Percentiles rank a stretch among this genome's conserved stretches.
Evolutionary conservation across 2,797 vertebrate genomes (phyloP).

Genomic region (Lerista edwardsae): DNA sequence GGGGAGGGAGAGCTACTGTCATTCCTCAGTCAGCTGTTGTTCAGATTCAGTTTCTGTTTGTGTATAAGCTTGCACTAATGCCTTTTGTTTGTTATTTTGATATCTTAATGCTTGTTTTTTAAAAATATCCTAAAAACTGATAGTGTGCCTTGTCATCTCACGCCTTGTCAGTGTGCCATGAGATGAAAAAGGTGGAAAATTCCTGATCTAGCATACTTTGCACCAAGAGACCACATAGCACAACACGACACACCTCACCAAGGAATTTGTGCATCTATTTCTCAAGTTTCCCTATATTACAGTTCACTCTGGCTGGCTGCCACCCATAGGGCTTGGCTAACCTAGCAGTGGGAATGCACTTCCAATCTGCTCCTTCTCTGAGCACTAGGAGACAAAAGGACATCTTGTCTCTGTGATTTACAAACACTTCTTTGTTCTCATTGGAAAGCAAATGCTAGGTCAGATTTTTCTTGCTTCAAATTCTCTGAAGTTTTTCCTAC

Average conservation of each 20-base stretch:
- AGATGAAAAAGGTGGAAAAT: too few species aligned
- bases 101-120: too few species aligned
- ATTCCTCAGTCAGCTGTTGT: too few species aligned
- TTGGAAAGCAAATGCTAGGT: background rate
- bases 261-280: background rate
- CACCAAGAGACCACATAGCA: background rate
- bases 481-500: background rate
- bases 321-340: background rate
- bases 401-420: background rate
- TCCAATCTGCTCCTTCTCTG: background rate
- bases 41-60: too few species aligned
- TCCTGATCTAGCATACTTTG: too few species aligned
- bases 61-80: too few species aligned
- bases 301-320: background rate
- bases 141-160: too few species aligned
- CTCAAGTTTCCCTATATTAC: background rate
- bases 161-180: too few species aligned
- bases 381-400: background rate
- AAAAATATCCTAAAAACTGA: too few species aligned
- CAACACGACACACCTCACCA: background rate
- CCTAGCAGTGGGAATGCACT: background rate
- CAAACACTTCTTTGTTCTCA: background rate
- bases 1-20: too few species aligned
- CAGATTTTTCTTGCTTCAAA: background rate
- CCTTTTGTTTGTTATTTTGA: too few species aligned